Percentiles rank a stretch among this genome's conserved stretches.
These are phyloP conservation scores for Cerastis leucographa DNA, from an alignment of 2,888 invertebrate genomes.

Conservation along the genomic window DNA sequence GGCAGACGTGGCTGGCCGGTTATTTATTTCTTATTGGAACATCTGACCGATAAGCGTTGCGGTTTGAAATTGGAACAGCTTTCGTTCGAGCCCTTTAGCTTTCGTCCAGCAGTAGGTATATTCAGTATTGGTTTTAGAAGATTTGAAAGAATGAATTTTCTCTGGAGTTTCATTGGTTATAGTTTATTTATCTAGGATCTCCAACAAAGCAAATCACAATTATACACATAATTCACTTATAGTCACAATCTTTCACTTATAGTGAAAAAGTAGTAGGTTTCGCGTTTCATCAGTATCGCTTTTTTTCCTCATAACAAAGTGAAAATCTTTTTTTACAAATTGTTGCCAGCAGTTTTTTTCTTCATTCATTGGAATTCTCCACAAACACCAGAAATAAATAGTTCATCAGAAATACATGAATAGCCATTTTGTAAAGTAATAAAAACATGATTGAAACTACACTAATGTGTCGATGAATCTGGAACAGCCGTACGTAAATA, in stretches of 20 bases:
- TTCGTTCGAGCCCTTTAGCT: constrained; percentile 67
- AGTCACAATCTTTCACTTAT: too few species aligned
- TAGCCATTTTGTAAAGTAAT: background rate
- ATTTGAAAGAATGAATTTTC: background rate
- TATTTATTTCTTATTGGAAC: constrained; percentile 84
- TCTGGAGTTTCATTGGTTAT: background rate
- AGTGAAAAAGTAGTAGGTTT: background rate
- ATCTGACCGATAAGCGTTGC: constrained; percentile 58
- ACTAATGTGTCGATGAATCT: constrained; percentile 35
- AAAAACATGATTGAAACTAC: constrained; percentile 10
- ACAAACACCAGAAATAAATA: background rate
- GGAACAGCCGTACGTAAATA: constrained; percentile 49
- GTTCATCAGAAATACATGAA: background rate
- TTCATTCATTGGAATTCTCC: background rate
- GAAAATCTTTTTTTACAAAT: background rate
- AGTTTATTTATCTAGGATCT: background rate
- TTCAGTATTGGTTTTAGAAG: background rate
- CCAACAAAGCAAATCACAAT: background rate
- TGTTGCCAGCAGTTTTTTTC: background rate
- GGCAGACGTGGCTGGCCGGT: constrained; percentile 76
- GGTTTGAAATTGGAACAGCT: constrained; percentile 66
- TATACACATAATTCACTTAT: background rate
- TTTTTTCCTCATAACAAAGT: too few species aligned
- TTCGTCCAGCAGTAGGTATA: constrained; percentile 6
- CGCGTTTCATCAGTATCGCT: background rate